Base-by-base conservation (phyloP, 2,797 vertebrate species). In the Eleutherodactylus coqui region DNA sequence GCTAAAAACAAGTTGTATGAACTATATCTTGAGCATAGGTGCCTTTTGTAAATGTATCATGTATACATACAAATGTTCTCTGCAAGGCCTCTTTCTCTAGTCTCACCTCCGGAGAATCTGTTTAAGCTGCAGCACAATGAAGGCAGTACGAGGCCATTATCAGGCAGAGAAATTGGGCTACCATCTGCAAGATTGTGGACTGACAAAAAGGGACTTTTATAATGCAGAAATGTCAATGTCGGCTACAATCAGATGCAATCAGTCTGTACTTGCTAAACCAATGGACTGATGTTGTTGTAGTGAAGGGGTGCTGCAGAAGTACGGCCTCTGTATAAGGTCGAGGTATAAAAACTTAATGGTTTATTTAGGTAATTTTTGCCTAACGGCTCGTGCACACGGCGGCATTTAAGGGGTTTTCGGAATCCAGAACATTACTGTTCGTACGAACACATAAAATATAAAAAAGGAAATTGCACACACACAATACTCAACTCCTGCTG, bases 1-100 rank as follows among this genome's bases (percentile, higher is more conserved):
- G 93, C 91, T 89, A 89, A 95, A 83, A 78, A 87, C 75, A 79
- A 72, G 81, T 79, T 72, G 72, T 83, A 45, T 79, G 75, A 83
- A 79, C 36, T 43, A 2, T 83, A 79, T 79, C 62, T 73, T 47
- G 69, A 73, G 75, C 75, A 79, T 67, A 87, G 75, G 38, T 72
- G 36, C 34, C 47, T 80, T 79, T 75, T 83, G 51, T 83, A 60
- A 53, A 43, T 72, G 49, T 58, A 73, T 82, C 49, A 82, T 73
- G 64, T 82, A 75, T 19, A 73, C 81, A 83, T 27, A 83, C 69
- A 73, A 69, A 58, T 1, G 19, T 43, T 75, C n/a, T 73, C 67
- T 29, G 14, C 51, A 17, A 29, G 53, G 53, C n/a, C 38, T 58
- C 36, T 13, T 53, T 83, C 41, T 80, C 58, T 47, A 32, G 62